A percentile compares a stretch with the other conserved stretches of the same genome.
These are phyloP conservation scores for Magallana ariakensis DNA, from an alignment of 1,140 invertebrate species.

Conservation along the genomic window DNA sequence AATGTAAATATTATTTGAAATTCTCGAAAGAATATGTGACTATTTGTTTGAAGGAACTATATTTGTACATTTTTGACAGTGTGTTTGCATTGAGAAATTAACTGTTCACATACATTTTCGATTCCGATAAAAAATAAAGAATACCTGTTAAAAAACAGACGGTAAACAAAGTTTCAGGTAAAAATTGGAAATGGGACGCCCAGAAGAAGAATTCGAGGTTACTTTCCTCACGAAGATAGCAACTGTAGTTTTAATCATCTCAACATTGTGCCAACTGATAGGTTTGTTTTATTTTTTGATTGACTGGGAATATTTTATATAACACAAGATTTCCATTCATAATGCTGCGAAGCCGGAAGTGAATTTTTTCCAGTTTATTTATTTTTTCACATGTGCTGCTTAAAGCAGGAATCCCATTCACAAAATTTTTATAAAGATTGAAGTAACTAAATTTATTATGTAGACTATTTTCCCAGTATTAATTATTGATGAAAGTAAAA, in stretches of 20 bases:
- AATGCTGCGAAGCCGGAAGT: neutral
- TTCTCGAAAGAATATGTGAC: neutral
- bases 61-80: too few relatives aligned
- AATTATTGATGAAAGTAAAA: too few relatives aligned
- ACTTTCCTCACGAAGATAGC: neutral
- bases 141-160: neutral
- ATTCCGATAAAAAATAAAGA: too few relatives aligned
- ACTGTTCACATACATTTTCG: too few relatives aligned
- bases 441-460: too few relatives aligned
- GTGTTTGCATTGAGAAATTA: too few relatives aligned
- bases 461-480: too few relatives aligned
- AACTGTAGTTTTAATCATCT: neutral
- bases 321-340: neutral
- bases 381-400: too few relatives aligned
- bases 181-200: constrained; percentile 9
- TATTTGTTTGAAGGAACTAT: too few relatives aligned
- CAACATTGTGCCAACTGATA: constrained; percentile 31
- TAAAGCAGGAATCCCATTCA: too few relatives aligned
- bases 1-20: constrained; percentile 9
- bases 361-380: neutral
- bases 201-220: constrained; percentile 13
- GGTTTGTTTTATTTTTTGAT: neutral
- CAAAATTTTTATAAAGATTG: too few relatives aligned
- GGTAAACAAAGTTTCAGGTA: neutral
- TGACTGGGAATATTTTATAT: neutral